Evolutionary conservation across 2,797 vertebrate genomes (phyloP), one percentile per base, ranked within the genome.

Genomic region (Enteromius anoplus): DNA sequence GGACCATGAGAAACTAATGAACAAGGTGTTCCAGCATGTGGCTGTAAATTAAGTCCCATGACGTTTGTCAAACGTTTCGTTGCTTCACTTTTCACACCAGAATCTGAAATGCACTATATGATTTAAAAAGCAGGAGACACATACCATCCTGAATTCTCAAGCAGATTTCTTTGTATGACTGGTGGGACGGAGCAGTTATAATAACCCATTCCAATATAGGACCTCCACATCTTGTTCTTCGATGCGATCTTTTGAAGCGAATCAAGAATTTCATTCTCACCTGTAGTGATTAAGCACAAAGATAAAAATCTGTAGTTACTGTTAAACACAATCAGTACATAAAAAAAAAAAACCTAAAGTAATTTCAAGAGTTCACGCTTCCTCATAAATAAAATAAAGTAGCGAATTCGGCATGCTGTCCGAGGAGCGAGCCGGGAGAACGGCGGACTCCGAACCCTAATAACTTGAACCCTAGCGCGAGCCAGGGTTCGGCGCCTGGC

Each of bases 121-220:
- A 47, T 37, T 65, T 15, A 32, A 19, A 42, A 3, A 4, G n/a
- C 15, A 34, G 71, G 77, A n/a, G 23, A 2, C 29, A 91, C 95
- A 90, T 87, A 99, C 98, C 98, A 99, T 95, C 98, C 98, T 32
- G 98, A 93, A 58, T 99, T 99, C 92, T 99, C 97, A 92, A 99
- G 85, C 53, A 99, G 94, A 88, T 99, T 99, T 23, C 97, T 92
- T 75, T 97, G 91, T 81, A 99, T 97, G 79, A 96, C 93, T 2
- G 95, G 97, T 0, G 98, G 98, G 11, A 98, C 95, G 0, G 96
- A 97, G 91, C 98, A 99, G 94, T 95, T 98, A 90, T 99, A 99
- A 92, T 99, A 99, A 47, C 98, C 98, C 98, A 98, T 99, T 84
- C 98, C 98, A 32, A 99, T 99, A 51, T 98, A 99, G 1, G 98